Percentiles rank a stretch among this genome's conserved stretches.
Evolutionary conservation across 2,113 vertebrate species (phyloP).

Genomic region (Callocephalon fimbriatum): DNA sequence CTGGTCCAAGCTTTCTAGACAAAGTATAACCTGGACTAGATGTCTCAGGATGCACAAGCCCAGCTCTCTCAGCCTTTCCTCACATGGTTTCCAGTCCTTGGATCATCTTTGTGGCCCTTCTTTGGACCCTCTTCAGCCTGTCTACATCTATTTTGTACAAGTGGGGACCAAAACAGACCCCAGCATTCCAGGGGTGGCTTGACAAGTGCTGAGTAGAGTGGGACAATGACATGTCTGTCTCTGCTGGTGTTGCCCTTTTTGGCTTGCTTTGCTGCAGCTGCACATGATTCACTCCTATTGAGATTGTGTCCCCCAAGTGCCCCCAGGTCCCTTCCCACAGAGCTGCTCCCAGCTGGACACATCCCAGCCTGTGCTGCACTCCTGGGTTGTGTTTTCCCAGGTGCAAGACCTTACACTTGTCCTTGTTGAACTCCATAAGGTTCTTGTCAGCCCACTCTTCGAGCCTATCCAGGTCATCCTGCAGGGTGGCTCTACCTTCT

Average conservation of each 20-base stretch:
- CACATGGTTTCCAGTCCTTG: not conserved
- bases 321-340: not conserved
- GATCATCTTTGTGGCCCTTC: not conserved
- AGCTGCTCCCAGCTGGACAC: not conserved
- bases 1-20: not conserved
- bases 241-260: not conserved
- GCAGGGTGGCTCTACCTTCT: not conserved
- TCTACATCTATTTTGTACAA: not conserved
- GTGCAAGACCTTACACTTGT: not conserved
- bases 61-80: not conserved
- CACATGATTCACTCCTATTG: not conserved
- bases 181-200: not conserved
- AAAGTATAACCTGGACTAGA: not conserved
- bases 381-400: not conserved
- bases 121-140: not conserved
- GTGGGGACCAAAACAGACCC: not conserved
- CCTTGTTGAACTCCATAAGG: not conserved
- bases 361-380: not conserved
- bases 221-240: not conserved
- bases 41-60: not conserved
- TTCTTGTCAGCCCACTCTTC: not conserved
- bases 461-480: not conserved
- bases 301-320: not conserved
- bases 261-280: not conserved
- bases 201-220: not conserved